Percentiles rank a stretch among this genome's conserved stretches.
phyloP scores from a whole-genome alignment of 53 echinoderm and acorn worm genomes.

The Henricia sp. region DNA sequence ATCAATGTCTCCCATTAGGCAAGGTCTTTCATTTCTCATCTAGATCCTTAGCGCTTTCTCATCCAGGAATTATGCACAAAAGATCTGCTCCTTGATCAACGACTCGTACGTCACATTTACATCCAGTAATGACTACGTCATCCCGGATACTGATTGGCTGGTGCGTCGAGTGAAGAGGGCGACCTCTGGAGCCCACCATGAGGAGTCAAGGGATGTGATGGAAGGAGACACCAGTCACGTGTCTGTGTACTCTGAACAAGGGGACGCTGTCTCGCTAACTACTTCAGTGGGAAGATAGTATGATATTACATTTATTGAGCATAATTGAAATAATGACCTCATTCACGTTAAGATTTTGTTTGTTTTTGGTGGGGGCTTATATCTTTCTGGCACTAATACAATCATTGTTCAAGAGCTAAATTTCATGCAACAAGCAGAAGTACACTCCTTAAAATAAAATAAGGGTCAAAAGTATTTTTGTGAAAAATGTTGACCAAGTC shows the following conservation, averaged over 20 bases:
- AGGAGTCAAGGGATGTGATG: constrained; percentile 1
- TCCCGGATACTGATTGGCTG: background rate
- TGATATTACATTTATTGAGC: background rate
- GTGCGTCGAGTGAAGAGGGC: too few species aligned
- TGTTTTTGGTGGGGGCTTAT: too few species aligned
- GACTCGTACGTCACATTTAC: constrained; percentile 39
- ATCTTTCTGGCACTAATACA: too few species aligned
- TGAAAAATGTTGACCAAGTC: too few species aligned
- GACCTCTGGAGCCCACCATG: background rate
- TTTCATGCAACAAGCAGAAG: too few species aligned
- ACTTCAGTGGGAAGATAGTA: constrained; percentile 72
- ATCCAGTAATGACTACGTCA: constrained; percentile 32
- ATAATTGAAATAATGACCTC: background rate
- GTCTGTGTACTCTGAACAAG: constrained; percentile 72
- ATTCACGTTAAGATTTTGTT: too few species aligned
- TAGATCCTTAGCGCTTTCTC: constrained; percentile 42
- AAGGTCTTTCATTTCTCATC: background rate
- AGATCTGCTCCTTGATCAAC: constrained; percentile 59
- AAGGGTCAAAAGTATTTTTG: too few species aligned
- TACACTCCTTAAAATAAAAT: too few species aligned
- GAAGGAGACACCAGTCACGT: constrained; percentile 71
- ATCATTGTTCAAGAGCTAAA: too few species aligned
- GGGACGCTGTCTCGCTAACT: constrained; percentile 76
- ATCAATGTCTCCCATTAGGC: background rate
- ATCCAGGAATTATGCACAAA: constrained; percentile 54